Conservation (phyloP, 2,113 vertebrate species). For the Panurus biarmicus region DNA sequence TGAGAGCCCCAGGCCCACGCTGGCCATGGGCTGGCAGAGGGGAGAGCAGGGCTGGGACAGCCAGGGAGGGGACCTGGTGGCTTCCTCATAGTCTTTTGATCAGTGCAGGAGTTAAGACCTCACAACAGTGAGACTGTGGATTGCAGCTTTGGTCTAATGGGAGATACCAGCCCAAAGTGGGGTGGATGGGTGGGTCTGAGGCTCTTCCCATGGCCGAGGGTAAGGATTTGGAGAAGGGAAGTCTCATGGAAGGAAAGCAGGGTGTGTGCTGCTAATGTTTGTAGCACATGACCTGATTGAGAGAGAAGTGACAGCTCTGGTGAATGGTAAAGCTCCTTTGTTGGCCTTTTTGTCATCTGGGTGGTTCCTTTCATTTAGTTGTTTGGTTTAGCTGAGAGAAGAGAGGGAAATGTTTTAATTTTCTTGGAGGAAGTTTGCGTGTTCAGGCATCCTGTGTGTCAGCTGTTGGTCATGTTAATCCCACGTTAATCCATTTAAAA, state of each 20-base stretch:
- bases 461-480: neutral
- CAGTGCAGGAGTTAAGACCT: neutral
- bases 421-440: neutral
- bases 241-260: accelerated
- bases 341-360: neutral
- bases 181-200: too few relatives aligned
- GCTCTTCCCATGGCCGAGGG: neutral
- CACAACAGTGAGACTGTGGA: neutral
- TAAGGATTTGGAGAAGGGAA: neutral
- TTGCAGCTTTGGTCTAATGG: neutral
- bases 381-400: neutral
- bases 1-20: neutral
- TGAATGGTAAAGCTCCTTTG: neutral
- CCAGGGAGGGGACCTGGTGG: neutral
- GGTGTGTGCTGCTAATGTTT: neutral
- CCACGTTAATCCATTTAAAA: neutral
- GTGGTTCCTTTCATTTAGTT: neutral
- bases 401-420: neutral
- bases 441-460: neutral
- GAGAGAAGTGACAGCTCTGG: neutral
- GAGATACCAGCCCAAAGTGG: neutral
- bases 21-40: neutral
- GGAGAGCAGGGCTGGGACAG: neutral
- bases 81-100: neutral
- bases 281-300: neutral